Percentiles rank a stretch among this genome's conserved stretches.
Conservation (phyloP, 1,140 invertebrate species). For the Ceratina calcarata region DNA sequence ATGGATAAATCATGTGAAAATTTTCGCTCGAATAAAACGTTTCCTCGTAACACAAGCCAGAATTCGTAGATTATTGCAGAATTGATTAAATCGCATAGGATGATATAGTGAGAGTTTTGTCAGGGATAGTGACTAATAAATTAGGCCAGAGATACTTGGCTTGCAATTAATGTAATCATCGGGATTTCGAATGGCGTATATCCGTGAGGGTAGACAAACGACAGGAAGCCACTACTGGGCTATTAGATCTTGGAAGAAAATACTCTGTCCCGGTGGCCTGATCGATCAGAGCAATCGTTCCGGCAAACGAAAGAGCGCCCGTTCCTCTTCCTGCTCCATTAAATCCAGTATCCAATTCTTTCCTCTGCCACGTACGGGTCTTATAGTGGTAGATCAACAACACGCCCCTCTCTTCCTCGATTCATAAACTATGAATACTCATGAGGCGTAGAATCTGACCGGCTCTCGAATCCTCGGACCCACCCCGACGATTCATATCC, state of each 20-base stretch:
- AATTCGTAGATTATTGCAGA: too few species aligned
- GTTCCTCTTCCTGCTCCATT: conserved; percentile 13
- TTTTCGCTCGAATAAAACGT: too few species aligned
- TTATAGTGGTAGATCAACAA: not conserved
- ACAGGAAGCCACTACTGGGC: not conserved
- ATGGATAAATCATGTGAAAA: too few species aligned
- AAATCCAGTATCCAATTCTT: conserved; percentile 26
- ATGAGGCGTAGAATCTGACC: not conserved
- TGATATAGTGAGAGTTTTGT: too few species aligned
- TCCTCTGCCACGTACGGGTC: not conserved
- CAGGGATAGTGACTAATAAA: too few species aligned
- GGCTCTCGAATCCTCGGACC: too few species aligned
- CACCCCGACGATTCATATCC: not conserved
- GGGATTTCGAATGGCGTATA: not conserved
- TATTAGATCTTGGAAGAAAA: conserved; percentile 18
- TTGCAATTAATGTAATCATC: too few species aligned
- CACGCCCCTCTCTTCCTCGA: not conserved
- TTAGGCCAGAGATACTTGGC: too few species aligned
- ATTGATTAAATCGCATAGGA: too few species aligned
- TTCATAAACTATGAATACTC: conserved; percentile 1
- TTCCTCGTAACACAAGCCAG: too few species aligned
- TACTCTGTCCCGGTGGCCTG: not conserved
- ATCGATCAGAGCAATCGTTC: conserved; percentile 24
- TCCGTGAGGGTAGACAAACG: not conserved
- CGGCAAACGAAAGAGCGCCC: conserved; percentile 6